These are phyloP conservation scores for Chromoteleia sp. DNA, from an alignment of 2,888 invertebrate genomes.

Conservation along the genomic window DNA sequence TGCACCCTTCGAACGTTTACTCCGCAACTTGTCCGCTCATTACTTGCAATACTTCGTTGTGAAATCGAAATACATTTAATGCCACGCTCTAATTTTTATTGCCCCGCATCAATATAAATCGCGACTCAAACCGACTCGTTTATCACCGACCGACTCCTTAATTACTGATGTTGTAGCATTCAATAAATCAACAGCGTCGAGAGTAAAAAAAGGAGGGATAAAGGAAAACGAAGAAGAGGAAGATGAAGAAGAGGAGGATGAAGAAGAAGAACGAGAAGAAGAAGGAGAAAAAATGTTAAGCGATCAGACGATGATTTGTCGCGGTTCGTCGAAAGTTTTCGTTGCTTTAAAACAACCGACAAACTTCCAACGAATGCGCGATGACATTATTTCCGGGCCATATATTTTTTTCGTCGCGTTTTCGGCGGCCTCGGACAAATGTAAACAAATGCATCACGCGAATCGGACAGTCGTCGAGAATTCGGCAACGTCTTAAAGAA, in stretches of 20 bases:
- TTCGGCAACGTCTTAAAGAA: constrained; percentile 20
- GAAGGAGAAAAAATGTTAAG: no score
- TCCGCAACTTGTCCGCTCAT: neutral
- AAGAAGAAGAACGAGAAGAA: no score
- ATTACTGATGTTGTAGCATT: constrained; percentile 5
- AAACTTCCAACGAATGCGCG: no score
- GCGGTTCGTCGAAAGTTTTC: constrained; percentile 18
- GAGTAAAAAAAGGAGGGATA: constrained; percentile 26
- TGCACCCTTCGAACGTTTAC: no score
- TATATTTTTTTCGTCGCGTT: constrained; percentile 17
- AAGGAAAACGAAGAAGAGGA: no score
- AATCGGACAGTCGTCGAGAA: constrained; percentile 7
- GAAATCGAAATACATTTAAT: constrained; percentile 27
- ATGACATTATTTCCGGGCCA: constrained; percentile 12
- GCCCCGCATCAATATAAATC: constrained; percentile 14
- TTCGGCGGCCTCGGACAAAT: constrained; percentile 2
- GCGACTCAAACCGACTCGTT: constrained; percentile 19
- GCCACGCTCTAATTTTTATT: constrained; percentile 25
- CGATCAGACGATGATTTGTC: neutral
- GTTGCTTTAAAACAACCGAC: neutral
- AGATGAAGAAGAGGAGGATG: no score
- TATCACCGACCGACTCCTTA: constrained; percentile 11
- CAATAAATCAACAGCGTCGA: constrained; percentile 25
- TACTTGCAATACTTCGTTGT: constrained; percentile 25
- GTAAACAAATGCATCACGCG: constrained; percentile 44